Base-by-base conservation (phyloP, 2,797 vertebrate species). In the Pseudochirops cupreus region DNA sequence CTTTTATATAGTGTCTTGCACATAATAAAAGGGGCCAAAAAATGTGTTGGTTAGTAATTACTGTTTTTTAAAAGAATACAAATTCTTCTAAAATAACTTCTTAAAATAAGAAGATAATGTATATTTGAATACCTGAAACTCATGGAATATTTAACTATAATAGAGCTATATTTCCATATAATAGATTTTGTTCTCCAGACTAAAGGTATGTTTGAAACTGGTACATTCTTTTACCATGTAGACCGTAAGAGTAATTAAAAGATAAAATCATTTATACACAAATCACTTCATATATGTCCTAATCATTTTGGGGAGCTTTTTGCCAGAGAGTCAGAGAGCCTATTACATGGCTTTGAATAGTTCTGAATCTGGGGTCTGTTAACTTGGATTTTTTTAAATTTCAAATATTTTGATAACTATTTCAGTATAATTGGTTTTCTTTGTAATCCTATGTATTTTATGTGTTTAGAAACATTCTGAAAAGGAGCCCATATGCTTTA, bases 1-100 rank as follows among this genome's bases (percentile, higher is more conserved):
- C 21, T 39, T 24, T 21, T 46, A 46, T 39, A 21, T 29, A 67
- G 53, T 92, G 50, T 52, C 53, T 91, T 96, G 31, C 56, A 93
- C 4, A 12, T 93, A 93, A 94, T 93, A 93, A 95, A 93, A 95
- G 21, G 90, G 13, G n/a, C 90, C 55, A 91, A 95, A 96, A 46
- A 95, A 56, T 67, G 91, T 2, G 93, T 74, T 74, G 62, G 6
- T 82, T 82, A 87, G 39, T 95, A n/a, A 54, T 93, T 92, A 94
- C 5, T 13, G 26, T 93, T 97, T 95, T 94, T 56, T 59, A n/a
- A 56, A 87, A 87, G 39, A 87, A 91, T 91, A 87, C 91, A 94
- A 94, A 92, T 56, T 52, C 94, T 91, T 91, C 29, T 24, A 56
- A n/a, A 91, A 91, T 56, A 55, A 3, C 53, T 56, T 56, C 14